Conservation (phyloP, 2,797 vertebrate species). For the Oreortyx pictus region DNA sequence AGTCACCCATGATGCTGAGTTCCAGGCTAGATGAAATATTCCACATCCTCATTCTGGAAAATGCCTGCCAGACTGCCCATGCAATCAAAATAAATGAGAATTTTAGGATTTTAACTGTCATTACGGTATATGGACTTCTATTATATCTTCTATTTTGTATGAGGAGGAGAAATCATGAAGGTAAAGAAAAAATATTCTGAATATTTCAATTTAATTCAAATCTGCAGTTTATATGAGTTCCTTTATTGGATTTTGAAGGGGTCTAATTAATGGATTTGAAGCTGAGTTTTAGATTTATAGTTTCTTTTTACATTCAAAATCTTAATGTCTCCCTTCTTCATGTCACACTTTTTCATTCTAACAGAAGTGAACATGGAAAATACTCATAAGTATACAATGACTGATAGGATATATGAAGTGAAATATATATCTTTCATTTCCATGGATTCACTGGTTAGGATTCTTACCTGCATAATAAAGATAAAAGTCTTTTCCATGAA, state of each 20-base stretch:
- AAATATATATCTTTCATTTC: neutral
- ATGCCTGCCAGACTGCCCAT: neutral
- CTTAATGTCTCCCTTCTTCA: neutral
- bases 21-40: neutral
- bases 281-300: neutral
- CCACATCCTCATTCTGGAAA: neutral
- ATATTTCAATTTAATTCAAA: conserved; percentile 23
- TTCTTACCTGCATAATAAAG: neutral
- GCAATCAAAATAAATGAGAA: conserved; percentile 24
- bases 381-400: neutral
- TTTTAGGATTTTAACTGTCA: neutral
- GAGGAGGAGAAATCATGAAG: neutral
- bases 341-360: neutral
- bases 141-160: neutral
- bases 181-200: neutral
- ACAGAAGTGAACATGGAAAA: neutral
- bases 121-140: neutral
- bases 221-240: neutral
- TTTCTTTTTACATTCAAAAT: neutral
- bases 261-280: neutral
- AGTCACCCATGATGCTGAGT: neutral
- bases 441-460: neutral
- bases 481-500: neutral
- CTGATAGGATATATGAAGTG: neutral
- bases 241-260: neutral